Percentiles rank a stretch among this genome's conserved stretches.
phyloP scores from a whole-genome alignment of 2,797 vertebrate species.

The Acanthornis magna region DNA sequence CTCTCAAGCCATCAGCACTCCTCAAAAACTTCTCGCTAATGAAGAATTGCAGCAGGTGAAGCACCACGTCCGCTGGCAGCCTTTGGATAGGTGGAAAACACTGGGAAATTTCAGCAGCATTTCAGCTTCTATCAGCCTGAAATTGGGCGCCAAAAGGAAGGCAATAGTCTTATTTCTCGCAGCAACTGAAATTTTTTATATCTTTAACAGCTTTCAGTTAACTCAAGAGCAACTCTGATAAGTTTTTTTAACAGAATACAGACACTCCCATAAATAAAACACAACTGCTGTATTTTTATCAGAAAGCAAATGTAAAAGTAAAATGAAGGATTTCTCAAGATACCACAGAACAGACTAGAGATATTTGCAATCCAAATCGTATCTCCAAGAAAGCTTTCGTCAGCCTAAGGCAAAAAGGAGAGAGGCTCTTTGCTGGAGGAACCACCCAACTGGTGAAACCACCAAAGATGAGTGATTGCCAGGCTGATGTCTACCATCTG shows the following conservation, averaged over 20 bases:
- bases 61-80: background rate
- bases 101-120: background rate
- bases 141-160: background rate
- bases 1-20: background rate
- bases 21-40: background rate
- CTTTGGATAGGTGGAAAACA: background rate
- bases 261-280: background rate
- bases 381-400: background rate
- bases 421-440: background rate
- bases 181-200: background rate
- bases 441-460: background rate
- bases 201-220: background rate
- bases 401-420: background rate
- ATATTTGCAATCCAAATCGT: background rate
- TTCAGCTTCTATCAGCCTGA: background rate
- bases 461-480: background rate
- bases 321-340: background rate
- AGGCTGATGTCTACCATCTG: background rate
- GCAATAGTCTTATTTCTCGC: background rate
- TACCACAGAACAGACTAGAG: background rate
- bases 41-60: background rate
- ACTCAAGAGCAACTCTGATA: background rate
- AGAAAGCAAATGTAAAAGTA: background rate
- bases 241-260: background rate
- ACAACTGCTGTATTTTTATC: background rate